Percentiles rank a stretch among this genome's conserved stretches.
These are phyloP conservation scores for Xanthia icteritia DNA, from an alignment of 2,888 invertebrate species.

Conservation along the genomic window DNA sequence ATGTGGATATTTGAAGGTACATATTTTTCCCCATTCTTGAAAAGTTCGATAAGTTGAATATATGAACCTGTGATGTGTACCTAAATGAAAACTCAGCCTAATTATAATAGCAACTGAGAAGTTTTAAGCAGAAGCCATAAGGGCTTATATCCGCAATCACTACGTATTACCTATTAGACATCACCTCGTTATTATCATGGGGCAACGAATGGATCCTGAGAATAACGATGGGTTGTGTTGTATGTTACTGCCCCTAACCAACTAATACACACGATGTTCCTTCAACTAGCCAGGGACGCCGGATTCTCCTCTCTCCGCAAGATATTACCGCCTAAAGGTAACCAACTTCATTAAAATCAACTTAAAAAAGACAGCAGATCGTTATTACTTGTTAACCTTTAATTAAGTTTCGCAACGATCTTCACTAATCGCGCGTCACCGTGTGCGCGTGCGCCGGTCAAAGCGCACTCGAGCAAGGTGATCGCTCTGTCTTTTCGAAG, in stretches of 20 bases:
- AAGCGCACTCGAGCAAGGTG: conserved; percentile 35
- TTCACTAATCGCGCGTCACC: conserved; percentile 39
- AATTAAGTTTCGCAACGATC: conserved; percentile 44
- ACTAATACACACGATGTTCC: not conserved
- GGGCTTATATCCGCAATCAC: no score
- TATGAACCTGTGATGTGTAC: no score
- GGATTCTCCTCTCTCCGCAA: not conserved
- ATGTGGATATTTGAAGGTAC: no score
- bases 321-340: not conserved
- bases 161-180: no score
- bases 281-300: not conserved
- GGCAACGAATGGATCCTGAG: no score
- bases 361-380: not conserved
- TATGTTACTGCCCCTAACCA: not conserved
- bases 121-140: no score
- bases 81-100: no score
- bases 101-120: no score
- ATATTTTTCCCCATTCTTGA: no score
- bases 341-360: not conserved
- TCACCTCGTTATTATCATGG: no score
- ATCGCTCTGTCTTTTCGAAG: conserved; percentile 23
- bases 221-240: not conserved
- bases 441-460: conserved; percentile 39
- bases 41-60: no score
- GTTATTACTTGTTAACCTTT: conserved; percentile 26